Percentiles rank a stretch among this genome's conserved stretches.
Evolutionary conservation across 2,888 invertebrate genomes (phyloP).

Genomic region (Drosophila siamana): DNA sequence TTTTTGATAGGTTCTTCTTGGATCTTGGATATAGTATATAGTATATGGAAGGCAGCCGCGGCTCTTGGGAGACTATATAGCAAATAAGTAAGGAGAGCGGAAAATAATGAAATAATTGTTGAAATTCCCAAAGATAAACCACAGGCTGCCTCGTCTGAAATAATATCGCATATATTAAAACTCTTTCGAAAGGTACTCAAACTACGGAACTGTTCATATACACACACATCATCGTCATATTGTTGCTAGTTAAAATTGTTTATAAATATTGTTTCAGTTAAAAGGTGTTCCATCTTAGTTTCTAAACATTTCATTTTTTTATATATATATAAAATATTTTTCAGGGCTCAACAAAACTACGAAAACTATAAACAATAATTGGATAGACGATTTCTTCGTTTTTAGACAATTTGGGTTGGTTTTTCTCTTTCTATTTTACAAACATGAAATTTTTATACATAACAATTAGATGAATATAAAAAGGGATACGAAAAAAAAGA

Average conservation of each 20-base stretch:
- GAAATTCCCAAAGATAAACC: neutral
- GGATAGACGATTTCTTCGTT: slow-evolving; percentile 15
- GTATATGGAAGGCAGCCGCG: slow-evolving; percentile 21
- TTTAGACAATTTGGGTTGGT: slow-evolving; percentile 20
- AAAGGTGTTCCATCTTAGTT: slow-evolving; percentile 46
- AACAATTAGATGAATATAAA: slow-evolving; percentile 34
- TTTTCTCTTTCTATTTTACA: slow-evolving; percentile 41
- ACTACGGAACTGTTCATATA: slow-evolving; percentile 19
- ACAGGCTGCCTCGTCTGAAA: slow-evolving; percentile 7
- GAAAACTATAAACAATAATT: slow-evolving; percentile 55
- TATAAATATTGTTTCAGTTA: slow-evolving; percentile 53
- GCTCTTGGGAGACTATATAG: neutral
- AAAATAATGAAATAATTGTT: neutral
- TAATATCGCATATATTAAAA: slow-evolving; percentile 9
- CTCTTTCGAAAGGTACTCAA: slow-evolving; percentile 5
- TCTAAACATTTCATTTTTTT: slow-evolving; percentile 18
- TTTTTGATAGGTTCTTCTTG: slow-evolving; percentile 63
- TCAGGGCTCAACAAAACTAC: slow-evolving; percentile 58
- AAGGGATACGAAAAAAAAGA: slow-evolving; percentile 31
- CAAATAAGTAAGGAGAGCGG: neutral
- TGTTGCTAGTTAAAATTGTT: slow-evolving; percentile 34
- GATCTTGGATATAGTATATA: slow-evolving; percentile 37
- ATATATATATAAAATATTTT: slow-evolving; percentile 56
- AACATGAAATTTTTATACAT: slow-evolving; percentile 50
- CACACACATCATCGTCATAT: slow-evolving; percentile 27